Percentiles rank a stretch among this genome's conserved stretches.
Evolutionary conservation across 2,888 invertebrate species (phyloP).

Genomic region (Calameuta idolon): DNA sequence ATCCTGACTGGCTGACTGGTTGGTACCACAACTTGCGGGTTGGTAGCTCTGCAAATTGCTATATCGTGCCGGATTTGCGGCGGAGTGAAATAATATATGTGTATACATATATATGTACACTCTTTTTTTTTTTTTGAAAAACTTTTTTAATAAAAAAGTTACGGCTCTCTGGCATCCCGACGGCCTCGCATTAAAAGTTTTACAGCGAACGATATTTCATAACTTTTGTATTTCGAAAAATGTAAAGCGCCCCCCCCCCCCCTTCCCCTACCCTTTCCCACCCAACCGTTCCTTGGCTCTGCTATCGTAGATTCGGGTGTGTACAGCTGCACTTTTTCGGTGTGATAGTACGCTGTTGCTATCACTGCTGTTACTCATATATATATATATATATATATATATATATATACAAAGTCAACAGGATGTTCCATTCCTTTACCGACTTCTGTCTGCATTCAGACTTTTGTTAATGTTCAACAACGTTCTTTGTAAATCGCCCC

Average conservation of each 20-base stretch:
- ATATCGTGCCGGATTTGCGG: neutral
- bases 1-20: neutral
- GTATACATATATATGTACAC: neutral
- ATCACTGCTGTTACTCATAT: neutral
- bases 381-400: neutral
- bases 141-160: slow-evolving; percentile 67
- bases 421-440: neutral
- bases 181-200: slow-evolving; percentile 64
- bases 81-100: neutral
- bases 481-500: neutral
- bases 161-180: slow-evolving; percentile 41
- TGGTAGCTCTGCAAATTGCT: neutral
- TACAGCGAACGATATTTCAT: slow-evolving; percentile 64
- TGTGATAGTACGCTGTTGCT: neutral
- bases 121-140: slow-evolving; percentile 57
- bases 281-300: neutral
- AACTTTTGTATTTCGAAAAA: slow-evolving; percentile 66
- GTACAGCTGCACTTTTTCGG: neutral
- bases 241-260: slow-evolving; percentile 34
- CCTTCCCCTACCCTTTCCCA: neutral
- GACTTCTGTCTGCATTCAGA: neutral
- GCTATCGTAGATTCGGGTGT: neutral
- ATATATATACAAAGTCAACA: neutral
- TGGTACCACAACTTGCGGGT: neutral
- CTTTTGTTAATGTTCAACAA: neutral